Evolutionary conservation across 2,113 vertebrate species (phyloP).

Genomic region (Perca flavescens): DNA sequence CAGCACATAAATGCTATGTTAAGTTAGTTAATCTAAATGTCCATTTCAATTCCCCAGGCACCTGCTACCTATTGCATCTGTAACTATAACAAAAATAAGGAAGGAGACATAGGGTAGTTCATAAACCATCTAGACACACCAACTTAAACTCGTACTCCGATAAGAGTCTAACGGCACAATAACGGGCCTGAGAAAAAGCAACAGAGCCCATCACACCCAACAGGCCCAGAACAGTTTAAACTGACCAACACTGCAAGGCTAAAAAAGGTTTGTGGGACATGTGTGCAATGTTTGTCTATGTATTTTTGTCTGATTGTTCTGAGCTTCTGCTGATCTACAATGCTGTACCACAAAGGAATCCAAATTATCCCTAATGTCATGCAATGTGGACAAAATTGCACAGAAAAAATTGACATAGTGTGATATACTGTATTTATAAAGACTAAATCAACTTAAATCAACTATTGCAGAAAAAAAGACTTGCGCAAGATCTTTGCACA

Average conservation of each 20-base stretch:
- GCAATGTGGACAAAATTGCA: not conserved
- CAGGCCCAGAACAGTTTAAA: not conserved
- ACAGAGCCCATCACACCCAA: not conserved
- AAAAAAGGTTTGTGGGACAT: not conserved
- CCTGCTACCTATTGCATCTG: not conserved
- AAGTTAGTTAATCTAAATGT: not conserved
- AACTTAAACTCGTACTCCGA: not conserved
- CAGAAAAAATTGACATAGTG: not conserved
- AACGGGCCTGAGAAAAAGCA: not conserved
- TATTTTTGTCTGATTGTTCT: not conserved
- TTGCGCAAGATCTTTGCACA: constrained; percentile 1
- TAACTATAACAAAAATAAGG: not conserved
- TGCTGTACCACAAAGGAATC: not conserved
- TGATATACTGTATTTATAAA: not conserved
- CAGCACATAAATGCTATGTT: not conserved
- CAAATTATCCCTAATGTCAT: not conserved
- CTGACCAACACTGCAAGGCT: not conserved
- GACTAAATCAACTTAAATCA: not conserved
- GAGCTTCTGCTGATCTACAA: no score
- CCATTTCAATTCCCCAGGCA: not conserved
- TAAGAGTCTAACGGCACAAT: not conserved
- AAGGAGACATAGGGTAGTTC: not conserved
- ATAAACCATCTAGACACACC: not conserved
- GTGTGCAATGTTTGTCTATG: not conserved
- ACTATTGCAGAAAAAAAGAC: not conserved